Evolutionary conservation across 1,140 invertebrate species (phyloP).

Genomic region (Sesamia nonagrioides): DNA sequence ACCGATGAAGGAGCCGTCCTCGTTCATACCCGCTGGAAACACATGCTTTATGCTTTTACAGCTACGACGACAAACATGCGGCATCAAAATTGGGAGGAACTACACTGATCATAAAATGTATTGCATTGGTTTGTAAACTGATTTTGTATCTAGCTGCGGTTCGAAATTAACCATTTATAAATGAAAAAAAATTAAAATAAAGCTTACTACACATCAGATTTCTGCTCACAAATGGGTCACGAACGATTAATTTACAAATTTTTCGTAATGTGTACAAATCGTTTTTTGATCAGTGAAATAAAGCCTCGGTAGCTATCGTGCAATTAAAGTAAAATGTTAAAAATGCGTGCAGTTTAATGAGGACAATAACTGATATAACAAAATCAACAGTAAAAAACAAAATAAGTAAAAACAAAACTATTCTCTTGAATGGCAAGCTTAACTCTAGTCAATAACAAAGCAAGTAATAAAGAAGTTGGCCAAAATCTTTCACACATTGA

Average conservation of each 20-base stretch:
- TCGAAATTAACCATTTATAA: too few species aligned
- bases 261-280: background rate
- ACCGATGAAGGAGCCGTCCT: slow-evolving; percentile 99
- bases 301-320: slow-evolving; percentile 2
- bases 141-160: too few species aligned
- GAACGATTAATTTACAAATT: background rate
- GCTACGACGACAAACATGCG: slow-evolving; percentile 61
- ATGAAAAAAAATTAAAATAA: too few species aligned
- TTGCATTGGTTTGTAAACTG: background rate
- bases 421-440: background rate
- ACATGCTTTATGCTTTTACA: slow-evolving; percentile 57
- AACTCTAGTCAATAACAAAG: background rate
- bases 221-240: too few species aligned
- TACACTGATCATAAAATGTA: background rate
- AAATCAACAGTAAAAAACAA: background rate
- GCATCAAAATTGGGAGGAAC: slow-evolving; percentile 10
- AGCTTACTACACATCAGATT: too few species aligned
- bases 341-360: slow-evolving; percentile 14
- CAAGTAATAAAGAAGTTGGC: background rate
- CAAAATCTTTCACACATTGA: background rate
- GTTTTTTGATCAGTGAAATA: slow-evolving; percentile 13
- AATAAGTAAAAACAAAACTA: background rate
- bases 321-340: slow-evolving; percentile 5
- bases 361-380: background rate
- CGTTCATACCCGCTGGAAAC: slow-evolving; percentile 95